These are phyloP conservation scores for Bungarus multicinctus DNA, from an alignment of 2,113 vertebrate species.

Conservation along the genomic window DNA sequence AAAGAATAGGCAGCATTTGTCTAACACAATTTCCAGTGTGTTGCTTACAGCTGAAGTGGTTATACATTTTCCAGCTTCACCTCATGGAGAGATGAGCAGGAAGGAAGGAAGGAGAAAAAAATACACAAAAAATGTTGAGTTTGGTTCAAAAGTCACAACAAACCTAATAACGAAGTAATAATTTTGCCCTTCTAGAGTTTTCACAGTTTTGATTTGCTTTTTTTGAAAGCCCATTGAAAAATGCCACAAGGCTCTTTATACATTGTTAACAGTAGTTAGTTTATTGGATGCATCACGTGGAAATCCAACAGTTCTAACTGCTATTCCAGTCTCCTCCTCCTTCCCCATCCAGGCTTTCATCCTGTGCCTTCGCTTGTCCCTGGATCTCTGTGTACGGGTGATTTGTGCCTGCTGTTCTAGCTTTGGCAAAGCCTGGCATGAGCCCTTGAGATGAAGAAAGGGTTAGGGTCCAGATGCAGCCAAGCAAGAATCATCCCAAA, in stretches of 20 bases:
- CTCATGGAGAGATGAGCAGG: neutral
- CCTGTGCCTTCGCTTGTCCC: rapidly evolving
- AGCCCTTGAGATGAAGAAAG: neutral
- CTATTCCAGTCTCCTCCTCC: slow-evolving; percentile 7
- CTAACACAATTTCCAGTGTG: neutral
- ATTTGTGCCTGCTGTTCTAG: neutral
- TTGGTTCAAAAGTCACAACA: neutral
- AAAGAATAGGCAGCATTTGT: neutral
- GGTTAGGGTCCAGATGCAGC: too few species aligned
- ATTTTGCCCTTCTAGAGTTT: neutral
- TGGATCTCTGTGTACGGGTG: neutral
- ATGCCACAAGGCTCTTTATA: neutral
- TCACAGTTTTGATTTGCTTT: neutral
- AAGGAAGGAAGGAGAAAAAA: neutral
- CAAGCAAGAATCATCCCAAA: neutral
- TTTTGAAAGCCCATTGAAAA: neutral
- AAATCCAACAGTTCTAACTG: slow-evolving; percentile 17
- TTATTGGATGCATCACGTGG: neutral
- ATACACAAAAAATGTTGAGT: neutral
- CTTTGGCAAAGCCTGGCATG: neutral
- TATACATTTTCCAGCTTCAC: too few species aligned
- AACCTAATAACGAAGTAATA: neutral
- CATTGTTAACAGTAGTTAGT: neutral
- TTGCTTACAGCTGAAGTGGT: neutral
- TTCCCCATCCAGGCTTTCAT: neutral